These are phyloP conservation scores for Pungitius pungitius DNA, from an alignment of 2,113 vertebrate species.

Conservation along the genomic window DNA sequence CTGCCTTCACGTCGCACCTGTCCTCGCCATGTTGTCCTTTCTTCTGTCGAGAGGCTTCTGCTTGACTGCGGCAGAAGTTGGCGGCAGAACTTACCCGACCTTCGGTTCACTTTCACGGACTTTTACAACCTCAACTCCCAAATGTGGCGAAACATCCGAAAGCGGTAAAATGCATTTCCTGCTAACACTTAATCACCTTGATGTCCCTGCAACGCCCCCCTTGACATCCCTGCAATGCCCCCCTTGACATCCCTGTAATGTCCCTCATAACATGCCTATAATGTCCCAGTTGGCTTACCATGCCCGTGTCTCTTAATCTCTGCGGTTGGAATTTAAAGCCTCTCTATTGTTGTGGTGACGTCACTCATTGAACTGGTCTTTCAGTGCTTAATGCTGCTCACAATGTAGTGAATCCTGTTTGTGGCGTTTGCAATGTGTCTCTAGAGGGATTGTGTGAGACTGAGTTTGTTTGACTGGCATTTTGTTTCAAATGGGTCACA, in stretches of 20 bases:
- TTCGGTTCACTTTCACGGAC: conserved; percentile 1
- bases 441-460: conserved; percentile 28
- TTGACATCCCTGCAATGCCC: too few species aligned
- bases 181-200: neutral
- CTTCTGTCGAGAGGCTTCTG: conserved; percentile 34
- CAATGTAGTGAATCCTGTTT: neutral
- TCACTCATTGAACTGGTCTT: neutral
- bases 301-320: neutral
- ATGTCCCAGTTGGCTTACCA: too few species aligned
- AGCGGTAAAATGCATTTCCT: conserved; percentile 39
- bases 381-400: neutral
- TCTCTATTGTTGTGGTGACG: neutral
- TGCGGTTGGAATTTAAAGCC: neutral
- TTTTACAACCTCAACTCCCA: conserved; percentile 27
- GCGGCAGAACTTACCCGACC: conserved; percentile 12
- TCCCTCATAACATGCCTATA: accelerated
- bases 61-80: conserved; percentile 11
- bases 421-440: neutral
- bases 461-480: conserved; percentile 23
- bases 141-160: conserved; percentile 10
- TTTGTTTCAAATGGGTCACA: conserved; percentile 30
- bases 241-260: neutral
- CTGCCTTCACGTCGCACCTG: accelerated
- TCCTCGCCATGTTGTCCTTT: conserved; percentile 21
- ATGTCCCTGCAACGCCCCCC: too few species aligned